Conservation (phyloP, 2,888 invertebrate species). For the Leucophenga maculata region DNA sequence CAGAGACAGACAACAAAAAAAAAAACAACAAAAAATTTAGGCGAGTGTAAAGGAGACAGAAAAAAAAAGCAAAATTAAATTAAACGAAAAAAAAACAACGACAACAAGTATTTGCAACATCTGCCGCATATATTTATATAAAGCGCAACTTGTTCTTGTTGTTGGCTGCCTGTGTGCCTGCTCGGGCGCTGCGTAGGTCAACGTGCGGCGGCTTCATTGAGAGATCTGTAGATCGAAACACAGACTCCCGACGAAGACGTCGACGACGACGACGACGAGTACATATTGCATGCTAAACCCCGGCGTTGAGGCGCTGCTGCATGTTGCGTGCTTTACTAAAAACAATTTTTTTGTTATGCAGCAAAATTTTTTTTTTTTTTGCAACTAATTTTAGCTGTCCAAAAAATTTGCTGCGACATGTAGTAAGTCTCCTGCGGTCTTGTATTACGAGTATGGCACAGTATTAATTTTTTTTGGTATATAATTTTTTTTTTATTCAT, state of each 20-base stretch:
- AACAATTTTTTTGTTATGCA: too few species aligned
- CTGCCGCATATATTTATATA: neutral
- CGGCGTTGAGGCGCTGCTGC: conserved; percentile 34
- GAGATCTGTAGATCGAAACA: conserved; percentile 44
- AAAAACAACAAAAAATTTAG: too few species aligned
- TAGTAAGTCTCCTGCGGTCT: conserved; percentile 64
- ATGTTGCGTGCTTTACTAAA: conserved; percentile 50
- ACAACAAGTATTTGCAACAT: conserved; percentile 25
- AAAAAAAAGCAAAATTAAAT: neutral
- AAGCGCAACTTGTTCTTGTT: conserved; percentile 8
- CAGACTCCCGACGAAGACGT: conserved; percentile 44
- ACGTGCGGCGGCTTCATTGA: conserved; percentile 43
- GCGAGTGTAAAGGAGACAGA: neutral
- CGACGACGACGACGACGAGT: too few species aligned
- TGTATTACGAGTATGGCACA: conserved; percentile 45
- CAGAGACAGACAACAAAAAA: too few species aligned
- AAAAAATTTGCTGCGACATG: conserved; percentile 38
- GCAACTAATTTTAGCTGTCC: conserved; percentile 60
- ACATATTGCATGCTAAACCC: conserved; percentile 39
- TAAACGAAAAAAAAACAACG: neutral
- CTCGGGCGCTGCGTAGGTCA: conserved; percentile 68
- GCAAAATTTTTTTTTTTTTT: conserved; percentile 25
- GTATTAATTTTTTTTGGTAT: conserved; percentile 37
- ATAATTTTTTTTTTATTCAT: conserved; percentile 20
- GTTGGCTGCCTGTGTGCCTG: neutral